Evolutionary conservation across 2,113 vertebrate species (phyloP), one percentile per base, ranked within the genome.

Genomic region (Ginglymostoma cirratum): DNA sequence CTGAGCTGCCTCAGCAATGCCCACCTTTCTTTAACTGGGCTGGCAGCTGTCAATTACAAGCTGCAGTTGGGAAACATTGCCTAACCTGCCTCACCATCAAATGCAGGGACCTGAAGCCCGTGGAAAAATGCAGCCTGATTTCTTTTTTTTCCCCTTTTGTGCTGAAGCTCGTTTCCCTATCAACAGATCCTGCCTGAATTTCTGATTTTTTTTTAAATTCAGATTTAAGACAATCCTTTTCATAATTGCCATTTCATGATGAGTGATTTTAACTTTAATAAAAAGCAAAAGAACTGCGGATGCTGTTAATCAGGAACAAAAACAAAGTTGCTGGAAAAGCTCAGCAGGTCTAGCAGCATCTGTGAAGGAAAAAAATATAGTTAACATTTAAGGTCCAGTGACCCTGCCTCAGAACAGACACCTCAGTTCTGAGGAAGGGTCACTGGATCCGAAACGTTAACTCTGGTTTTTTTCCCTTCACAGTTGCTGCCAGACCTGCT

Each of bases 191-290:
- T 48, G 3, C 48, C 48, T 48, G 48, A 48, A 48, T 3, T 48
- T 48, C 48, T 93, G 65, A 48, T 67, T 66, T 67, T 61, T 66
- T 93, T 93, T 92, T 23, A 12, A 76, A 72, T 15, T 48, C 67
- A 52, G 24, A 30, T 76, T 72, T 95, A 72, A 72, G 52, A 7
- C 66, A 45, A 67, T 45, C 65, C 67, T 67, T 65, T 52, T 19
- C 55, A 67, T 94, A 94, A 94, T 45, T 70, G n/a, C 94, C 42
- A 72, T 95, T 27, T 34, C 24, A 76, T 76, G 27, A 72, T 76
- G 15, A 19, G 69, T 72, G 27, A 72, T 72, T 95, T 61, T 52
- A 95, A 72, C 48, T 72, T 95, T 76, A 95, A 95, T 95, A 72
- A 48, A 48, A 48, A 48, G 3, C 2, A 2, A 48, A 48, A 48